Evolutionary conservation across 2,888 invertebrate species (phyloP), one percentile per base, ranked within the genome.

Genomic region (Julus scandinavius): DNA sequence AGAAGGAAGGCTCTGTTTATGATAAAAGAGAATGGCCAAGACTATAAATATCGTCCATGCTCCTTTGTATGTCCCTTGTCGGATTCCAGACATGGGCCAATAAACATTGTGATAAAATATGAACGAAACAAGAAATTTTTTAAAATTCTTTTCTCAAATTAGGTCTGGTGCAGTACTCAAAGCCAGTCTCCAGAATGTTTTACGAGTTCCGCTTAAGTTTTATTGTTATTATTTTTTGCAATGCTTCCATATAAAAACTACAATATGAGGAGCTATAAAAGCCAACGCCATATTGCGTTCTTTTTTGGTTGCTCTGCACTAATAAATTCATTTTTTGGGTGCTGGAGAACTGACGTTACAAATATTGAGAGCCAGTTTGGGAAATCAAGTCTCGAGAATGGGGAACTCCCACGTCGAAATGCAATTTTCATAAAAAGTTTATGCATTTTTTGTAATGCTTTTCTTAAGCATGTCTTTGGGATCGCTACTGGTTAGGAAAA

Each of bases 301-400:
- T 29, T 29, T 54, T n/a, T 72, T 63, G n/a, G 58, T n/a, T 4
- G 58, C 29, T 29, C 5, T 20, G 29, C 80, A 15, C 38, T 15
- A 38, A 80, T 80, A 80, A 80, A 80, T 80, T 80, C 80, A 80
- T 38, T 38, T 80, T 54, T 80, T 7, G 38, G 38, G 2, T 80
- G 80, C 38, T 29, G 15, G 15, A 40, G 15, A 80, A 38, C 15
- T 40, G 38, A 80, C 80, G 15, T 38, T 80, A 40, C 38, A 15
- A 38, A 80, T 80, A 80, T 80, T 80, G 80, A 80, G 80, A 80
- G 80, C 80, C 80, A 80, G 80, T 80, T 40, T 80, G 80, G 80
- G 80, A 80, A 80, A 80, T 80, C 80, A 80, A 80, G 38, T 80
- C 38, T 63, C 9, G 7, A 5, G 2, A 29, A 80, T 3, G 13